Evolutionary conservation across 2,888 invertebrate species (phyloP).

Genomic region (Drosophila picticornis): DNA sequence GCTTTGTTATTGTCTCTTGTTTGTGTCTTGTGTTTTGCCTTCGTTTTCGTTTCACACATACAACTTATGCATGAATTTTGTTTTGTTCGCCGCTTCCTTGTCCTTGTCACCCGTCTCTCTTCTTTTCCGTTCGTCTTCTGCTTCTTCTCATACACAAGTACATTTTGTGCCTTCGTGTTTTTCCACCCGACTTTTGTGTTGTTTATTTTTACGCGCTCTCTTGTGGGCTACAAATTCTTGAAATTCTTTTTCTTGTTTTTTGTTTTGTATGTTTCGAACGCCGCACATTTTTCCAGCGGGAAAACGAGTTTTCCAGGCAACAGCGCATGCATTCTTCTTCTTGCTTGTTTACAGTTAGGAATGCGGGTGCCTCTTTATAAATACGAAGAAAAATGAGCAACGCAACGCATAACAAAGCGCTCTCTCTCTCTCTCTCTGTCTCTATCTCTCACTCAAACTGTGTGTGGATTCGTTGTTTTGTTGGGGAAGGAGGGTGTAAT

Average conservation of each 20-base stretch:
- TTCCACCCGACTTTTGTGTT: conserved; percentile 59
- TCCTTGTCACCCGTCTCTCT: conserved; percentile 50
- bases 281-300: conserved; percentile 76
- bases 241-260: conserved; percentile 66
- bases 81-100: conserved; percentile 68
- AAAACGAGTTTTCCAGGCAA: conserved; percentile 78
- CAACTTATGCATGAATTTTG: conserved; percentile 39
- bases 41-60: conserved; percentile 52
- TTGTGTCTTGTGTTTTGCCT: conserved; percentile 63
- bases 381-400: conserved; percentile 53
- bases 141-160: conserved; percentile 16
- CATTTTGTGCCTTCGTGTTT: conserved; percentile 46
- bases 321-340: conserved; percentile 60
- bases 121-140: background rate
- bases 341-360: conserved; percentile 78
- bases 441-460: conserved; percentile 7
- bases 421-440: conserved; percentile 43
- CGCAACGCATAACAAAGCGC: conserved; percentile 44
- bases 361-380: conserved; percentile 67
- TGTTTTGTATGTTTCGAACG: conserved; percentile 20
- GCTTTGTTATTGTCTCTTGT: conserved; percentile 56
- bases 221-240: conserved; percentile 72
- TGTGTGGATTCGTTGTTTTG: conserved; percentile 6
- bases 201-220: conserved; percentile 61
- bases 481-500: background rate